phyloP scores from a whole-genome alignment of 2,888 invertebrate species.

The Drosophila macrospina region DNA sequence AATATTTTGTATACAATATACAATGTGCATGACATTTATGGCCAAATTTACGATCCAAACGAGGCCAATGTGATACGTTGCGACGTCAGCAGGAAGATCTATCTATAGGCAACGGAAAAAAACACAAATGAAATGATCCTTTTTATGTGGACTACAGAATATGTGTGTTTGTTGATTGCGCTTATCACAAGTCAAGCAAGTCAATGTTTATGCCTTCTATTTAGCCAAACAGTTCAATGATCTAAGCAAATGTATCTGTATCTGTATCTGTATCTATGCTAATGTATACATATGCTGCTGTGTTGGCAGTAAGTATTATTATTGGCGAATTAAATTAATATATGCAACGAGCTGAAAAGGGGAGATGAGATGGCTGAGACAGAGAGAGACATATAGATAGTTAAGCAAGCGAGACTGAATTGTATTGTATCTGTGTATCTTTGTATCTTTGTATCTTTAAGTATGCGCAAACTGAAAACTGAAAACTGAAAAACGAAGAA shows the following conservation, averaged over 20 bases:
- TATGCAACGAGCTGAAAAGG: conserved; percentile 35
- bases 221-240: conserved; percentile 18
- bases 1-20: conserved; percentile 40
- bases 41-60: conserved; percentile 25
- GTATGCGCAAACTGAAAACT: conserved; percentile 47
- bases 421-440: too few relatives aligned
- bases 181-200: conserved; percentile 16
- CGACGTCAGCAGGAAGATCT: background rate
- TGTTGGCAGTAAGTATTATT: conserved; percentile 54
- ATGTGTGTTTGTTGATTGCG: background rate
- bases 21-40: conserved; percentile 45
- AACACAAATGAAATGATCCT: background rate
- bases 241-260: conserved; percentile 17
- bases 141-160: background rate
- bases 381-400: conserved; percentile 4
- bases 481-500: conserved; percentile 3
- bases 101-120: background rate
- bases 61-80: conserved; percentile 12
- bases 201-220: conserved; percentile 20
- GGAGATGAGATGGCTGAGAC: background rate
- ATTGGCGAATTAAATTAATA: conserved; percentile 74
- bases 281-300: conserved; percentile 28
- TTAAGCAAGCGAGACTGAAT: conserved; percentile 40
- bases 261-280: conserved; percentile 16
- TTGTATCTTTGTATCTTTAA: conserved; percentile 56